These are phyloP conservation scores for Tympanoctomys barrerae DNA, from an alignment of 2,797 vertebrate genomes.

Conservation along the genomic window DNA sequence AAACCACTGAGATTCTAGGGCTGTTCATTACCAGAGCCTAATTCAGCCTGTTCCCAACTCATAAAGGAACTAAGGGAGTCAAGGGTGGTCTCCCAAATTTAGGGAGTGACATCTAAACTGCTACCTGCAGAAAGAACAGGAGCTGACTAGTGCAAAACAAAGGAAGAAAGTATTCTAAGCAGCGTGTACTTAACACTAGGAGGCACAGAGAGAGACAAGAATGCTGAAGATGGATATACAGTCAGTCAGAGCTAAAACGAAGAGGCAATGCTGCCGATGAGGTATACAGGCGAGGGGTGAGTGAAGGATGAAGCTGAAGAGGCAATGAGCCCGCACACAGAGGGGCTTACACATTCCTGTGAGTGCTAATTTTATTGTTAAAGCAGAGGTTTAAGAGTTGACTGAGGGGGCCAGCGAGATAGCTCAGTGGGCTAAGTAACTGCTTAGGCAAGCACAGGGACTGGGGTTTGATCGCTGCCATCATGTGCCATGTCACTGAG, in stretches of 20 bases:
- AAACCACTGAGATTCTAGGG: not conserved
- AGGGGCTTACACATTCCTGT: not conserved
- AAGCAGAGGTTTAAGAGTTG: not conserved
- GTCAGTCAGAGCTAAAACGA: not conserved
- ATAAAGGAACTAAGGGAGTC: not conserved
- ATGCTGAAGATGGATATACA: not conserved
- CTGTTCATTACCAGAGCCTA: not conserved
- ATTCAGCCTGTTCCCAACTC: not conserved
- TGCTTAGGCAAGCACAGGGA: too few species aligned
- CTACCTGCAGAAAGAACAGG: not conserved
- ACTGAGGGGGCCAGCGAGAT: not conserved
- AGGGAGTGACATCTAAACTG: slow-evolving; percentile 20
- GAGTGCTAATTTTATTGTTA: slow-evolving; percentile 18
- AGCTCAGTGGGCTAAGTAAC: too few species aligned
- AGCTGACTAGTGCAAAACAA: not conserved
- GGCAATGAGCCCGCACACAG: not conserved
- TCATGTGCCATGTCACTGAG: too few species aligned
- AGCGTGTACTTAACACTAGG: not conserved
- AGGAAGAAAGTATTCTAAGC: not conserved
- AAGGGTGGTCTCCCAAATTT: not conserved
- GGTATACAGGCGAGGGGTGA: too few species aligned
- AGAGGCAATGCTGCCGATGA: not conserved
- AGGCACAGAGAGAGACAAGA: not conserved
- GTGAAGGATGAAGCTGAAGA: not conserved
- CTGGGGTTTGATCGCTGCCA: too few species aligned